These are phyloP conservation scores for Todiramphus chloris DNA, from an alignment of 2,113 vertebrate species.

Conservation along the genomic window DNA sequence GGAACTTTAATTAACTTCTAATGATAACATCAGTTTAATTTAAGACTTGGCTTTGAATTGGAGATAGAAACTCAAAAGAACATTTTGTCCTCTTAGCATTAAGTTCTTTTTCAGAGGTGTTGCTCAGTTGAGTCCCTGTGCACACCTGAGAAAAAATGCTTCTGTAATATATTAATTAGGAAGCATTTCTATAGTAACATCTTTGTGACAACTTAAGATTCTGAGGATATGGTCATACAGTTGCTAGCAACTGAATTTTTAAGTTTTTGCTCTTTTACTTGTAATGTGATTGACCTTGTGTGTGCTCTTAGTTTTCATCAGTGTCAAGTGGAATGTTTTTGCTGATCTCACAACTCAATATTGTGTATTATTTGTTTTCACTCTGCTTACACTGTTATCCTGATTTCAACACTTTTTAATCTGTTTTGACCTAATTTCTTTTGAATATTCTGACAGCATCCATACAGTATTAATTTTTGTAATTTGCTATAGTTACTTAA, in stretches of 20 bases:
- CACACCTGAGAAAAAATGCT: neutral
- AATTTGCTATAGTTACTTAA: neutral
- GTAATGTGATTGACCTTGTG: neutral
- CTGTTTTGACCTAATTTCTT: neutral
- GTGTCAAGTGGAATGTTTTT: neutral
- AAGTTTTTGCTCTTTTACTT: neutral
- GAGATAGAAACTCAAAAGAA: neutral
- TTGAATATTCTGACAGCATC: neutral
- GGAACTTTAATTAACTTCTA: neutral
- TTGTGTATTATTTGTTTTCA: neutral
- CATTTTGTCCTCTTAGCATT: neutral
- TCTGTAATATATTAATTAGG: neutral
- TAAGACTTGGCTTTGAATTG: neutral
- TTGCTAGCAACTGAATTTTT: neutral
- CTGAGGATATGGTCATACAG: neutral
- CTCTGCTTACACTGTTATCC: neutral
- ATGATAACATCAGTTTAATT: neutral
- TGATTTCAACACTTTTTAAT: neutral
- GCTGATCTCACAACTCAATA: neutral
- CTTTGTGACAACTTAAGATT: neutral
- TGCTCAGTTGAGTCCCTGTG: neutral
- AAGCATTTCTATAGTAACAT: neutral
- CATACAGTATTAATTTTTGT: neutral
- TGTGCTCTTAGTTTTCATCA: neutral
- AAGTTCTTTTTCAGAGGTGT: neutral